phyloP scores from a whole-genome alignment of 2,797 vertebrate species.

The Periparus ater region DNA sequence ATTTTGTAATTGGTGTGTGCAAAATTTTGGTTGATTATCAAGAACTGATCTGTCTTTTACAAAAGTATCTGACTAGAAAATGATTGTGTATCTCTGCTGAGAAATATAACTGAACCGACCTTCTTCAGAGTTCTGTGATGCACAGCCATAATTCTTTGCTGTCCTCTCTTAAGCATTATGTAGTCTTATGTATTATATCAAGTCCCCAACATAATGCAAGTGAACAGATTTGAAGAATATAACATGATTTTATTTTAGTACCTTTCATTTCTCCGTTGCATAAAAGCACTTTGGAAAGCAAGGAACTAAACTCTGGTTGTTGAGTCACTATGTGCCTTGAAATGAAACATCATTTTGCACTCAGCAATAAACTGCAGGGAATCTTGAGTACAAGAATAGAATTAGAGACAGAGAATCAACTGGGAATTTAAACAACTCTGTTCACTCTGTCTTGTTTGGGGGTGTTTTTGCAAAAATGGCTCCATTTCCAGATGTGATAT shows the following conservation, averaged over 20 bases:
- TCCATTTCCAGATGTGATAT: not conserved
- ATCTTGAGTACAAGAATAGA: not conserved
- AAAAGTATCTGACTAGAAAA: not conserved
- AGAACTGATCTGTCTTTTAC: not conserved
- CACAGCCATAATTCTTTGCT: not conserved
- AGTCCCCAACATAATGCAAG: not conserved
- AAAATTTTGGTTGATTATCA: not conserved
- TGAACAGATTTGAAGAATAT: slow-evolving; percentile 12
- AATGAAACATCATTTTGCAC: slow-evolving; percentile 44
- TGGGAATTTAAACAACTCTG: not conserved
- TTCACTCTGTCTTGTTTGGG: not conserved
- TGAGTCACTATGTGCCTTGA: not conserved
- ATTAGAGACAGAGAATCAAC: not conserved
- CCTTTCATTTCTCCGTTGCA: not conserved
- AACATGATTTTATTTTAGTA: slow-evolving; percentile 20
- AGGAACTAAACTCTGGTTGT: not conserved
- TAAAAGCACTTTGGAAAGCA: slow-evolving; percentile 20
- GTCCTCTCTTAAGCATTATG: not conserved
- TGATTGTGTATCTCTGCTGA: not conserved
- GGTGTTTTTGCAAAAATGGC: not conserved
- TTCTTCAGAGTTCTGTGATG: not conserved
- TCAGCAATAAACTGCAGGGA: not conserved
- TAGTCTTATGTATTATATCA: not conserved
- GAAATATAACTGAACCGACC: not conserved
- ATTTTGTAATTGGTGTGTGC: too few relatives aligned